Evolutionary conservation across 2,888 invertebrate genomes (phyloP), one percentile per base, ranked within the genome.

Genomic region (Diachrysia chrysitis): DNA sequence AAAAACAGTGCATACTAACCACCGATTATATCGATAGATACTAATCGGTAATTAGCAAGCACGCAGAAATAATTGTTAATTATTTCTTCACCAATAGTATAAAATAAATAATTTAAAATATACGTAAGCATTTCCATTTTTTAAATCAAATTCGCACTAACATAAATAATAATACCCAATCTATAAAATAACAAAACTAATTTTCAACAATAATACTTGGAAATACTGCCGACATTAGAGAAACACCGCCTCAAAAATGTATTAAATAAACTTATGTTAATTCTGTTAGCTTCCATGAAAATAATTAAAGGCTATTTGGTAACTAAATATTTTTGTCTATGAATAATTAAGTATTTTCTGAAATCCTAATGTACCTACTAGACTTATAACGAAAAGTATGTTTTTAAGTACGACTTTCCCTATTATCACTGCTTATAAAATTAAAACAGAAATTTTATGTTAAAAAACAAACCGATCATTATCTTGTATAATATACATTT

Each of bases 291-390:
- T 51, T 51, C 17, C 21, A 21, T 51, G 48, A 10, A 51, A 21
- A 21, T 21, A 51, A 51, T 51, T 51, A 51, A 51, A 51, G 21
- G 48, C 21, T 51, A 51, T 51, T 19, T 51, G 12, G 48, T 51
- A 51, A 51, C 48, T 12, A 21, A 51, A 51, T 51, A 51, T 51
- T 21, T 21, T 51, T 10, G 2, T 12, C 14, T 51, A 19, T 12
- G 14, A 51, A 51, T 51, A 12, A 3, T 51, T 51, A 2, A 21
- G 9, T 12, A 19, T 2, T 12, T 51, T 51, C 6, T 1, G 21
- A 51, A 4, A 19, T n/a, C 29, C 29, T 29, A 29, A 7, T 29
- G 4, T 1, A n/a, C n/a, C n/a, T n/a, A n/a, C 46, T 46, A 48
- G n/a, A 14, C 4, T 4, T 37, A 37, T 37, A 16, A 37, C 4